Conservation (phyloP, 2,113 vertebrate genomes). For the Xiphias gladius region DNA sequence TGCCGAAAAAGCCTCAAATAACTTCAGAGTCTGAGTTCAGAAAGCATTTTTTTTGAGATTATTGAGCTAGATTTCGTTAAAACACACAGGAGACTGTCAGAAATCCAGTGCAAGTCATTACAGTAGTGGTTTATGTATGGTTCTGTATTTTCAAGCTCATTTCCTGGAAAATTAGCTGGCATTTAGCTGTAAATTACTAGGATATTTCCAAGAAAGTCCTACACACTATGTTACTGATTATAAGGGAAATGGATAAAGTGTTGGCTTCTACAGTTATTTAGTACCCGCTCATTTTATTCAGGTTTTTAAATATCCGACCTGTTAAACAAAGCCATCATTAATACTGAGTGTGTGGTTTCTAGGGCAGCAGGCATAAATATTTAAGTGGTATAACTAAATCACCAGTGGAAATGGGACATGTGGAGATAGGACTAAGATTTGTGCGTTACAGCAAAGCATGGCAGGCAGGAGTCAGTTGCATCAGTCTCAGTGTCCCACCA, state of each 20-base stretch:
- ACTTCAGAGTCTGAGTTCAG: background rate
- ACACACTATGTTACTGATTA: background rate
- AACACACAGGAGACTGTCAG: background rate
- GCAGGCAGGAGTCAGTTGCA: background rate
- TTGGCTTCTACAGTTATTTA: background rate
- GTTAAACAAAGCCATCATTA: background rate
- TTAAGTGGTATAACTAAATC: background rate
- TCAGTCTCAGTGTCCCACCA: background rate
- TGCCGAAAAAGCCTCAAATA: background rate
- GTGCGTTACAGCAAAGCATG: background rate
- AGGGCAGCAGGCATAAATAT: conserved; percentile 2
- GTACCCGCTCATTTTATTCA: background rate
- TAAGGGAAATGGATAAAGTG: background rate
- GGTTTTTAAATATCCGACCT: background rate
- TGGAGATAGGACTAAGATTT: background rate
- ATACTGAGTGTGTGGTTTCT: background rate
- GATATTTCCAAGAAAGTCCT: background rate
- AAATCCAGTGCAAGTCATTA: too few relatives aligned
- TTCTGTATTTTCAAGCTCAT: background rate
- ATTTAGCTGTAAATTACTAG: background rate
- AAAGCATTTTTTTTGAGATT: background rate
- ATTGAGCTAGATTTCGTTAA: background rate
- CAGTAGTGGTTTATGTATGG: too few relatives aligned
- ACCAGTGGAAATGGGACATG: background rate
- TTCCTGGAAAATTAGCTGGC: background rate